A percentile compares a stretch with the other conserved stretches of the same genome.
Evolutionary conservation across 64 coral and sea anemone species (phyloP).

Genomic region (Exaiptasia diaphana): DNA sequence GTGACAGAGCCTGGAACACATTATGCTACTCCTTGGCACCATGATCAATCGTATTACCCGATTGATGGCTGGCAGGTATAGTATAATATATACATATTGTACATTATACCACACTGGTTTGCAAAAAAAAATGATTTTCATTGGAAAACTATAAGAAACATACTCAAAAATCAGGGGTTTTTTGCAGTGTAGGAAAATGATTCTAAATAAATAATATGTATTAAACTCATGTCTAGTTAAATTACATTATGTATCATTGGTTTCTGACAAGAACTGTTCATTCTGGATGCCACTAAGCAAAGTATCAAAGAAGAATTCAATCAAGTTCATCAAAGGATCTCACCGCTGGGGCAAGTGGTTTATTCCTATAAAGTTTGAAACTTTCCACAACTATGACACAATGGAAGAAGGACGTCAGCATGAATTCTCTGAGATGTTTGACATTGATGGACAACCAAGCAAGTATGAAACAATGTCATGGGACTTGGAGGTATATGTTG

Average conservation of each 20-base stretch:
- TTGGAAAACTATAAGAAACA: neutral
- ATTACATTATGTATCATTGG: too few species aligned
- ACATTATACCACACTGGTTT: neutral
- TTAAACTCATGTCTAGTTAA: too few species aligned
- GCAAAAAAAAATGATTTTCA: neutral
- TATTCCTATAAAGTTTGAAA: conserved; percentile 65
- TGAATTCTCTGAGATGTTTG: conserved; percentile 21
- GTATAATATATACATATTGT: neutral
- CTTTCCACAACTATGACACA: conserved; percentile 39
- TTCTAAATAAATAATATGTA: too few species aligned
- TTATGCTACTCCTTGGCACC: conserved; percentile 79
- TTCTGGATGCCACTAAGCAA: conserved; percentile 76
- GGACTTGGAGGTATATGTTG: conserved; percentile 78
- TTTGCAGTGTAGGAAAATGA: too few species aligned
- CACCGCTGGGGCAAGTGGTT: conserved; percentile 75
- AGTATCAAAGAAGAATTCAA: conserved; percentile 49
- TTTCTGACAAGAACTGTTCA: conserved; percentile 64
- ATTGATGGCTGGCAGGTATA: conserved; percentile 68
- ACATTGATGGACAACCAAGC: conserved; percentile 31
- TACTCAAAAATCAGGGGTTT: too few species aligned
- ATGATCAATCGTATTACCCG: conserved; percentile 80
- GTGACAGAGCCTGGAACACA: conserved; percentile 67
- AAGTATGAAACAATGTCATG: conserved; percentile 68
- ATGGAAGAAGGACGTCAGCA: neutral
- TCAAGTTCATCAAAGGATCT: conserved; percentile 67